phyloP scores from a whole-genome alignment of 2,888 invertebrate genomes.

The Cryptops parisi region DNA sequence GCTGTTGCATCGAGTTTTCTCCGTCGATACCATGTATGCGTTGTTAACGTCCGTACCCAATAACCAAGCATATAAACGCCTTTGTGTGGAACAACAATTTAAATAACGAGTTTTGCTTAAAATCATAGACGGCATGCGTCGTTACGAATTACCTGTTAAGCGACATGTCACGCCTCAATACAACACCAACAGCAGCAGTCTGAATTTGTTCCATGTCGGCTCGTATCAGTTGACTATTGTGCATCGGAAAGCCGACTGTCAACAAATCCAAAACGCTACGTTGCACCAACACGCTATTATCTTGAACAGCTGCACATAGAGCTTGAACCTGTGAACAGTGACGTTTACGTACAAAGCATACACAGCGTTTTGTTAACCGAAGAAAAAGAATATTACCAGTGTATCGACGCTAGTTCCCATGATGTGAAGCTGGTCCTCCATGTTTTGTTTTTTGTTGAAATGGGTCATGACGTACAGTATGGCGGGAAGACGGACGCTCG shows the following conservation, averaged over 20 bases:
- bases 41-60: constrained; percentile 53
- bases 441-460: constrained; percentile 58
- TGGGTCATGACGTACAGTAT: constrained; percentile 62
- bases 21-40: constrained; percentile 28
- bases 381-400: constrained; percentile 42
- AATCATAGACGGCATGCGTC: too few relatives aligned
- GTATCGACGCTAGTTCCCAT: constrained; percentile 71
- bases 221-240: constrained; percentile 48
- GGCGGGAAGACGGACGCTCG: constrained; percentile 63
- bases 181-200: constrained; percentile 51
- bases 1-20: constrained; percentile 21
- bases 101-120: too few relatives aligned
- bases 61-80: constrained; percentile 70
- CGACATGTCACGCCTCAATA: constrained; percentile 75
- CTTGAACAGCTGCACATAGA: constrained; percentile 62
- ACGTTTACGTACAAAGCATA: not conserved
- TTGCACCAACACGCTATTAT: constrained; percentile 66
- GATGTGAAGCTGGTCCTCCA: constrained; percentile 66
- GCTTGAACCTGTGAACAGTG: constrained; percentile 46
- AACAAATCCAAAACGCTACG: constrained; percentile 69
- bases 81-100: constrained; percentile 23
- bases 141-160: constrained; percentile 47
- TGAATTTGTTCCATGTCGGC: constrained; percentile 55
- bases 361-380: not conserved
- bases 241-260: constrained; percentile 67